Conservation (phyloP, 2,888 invertebrate species). For the Lepidocyrtinus sp. region DNA sequence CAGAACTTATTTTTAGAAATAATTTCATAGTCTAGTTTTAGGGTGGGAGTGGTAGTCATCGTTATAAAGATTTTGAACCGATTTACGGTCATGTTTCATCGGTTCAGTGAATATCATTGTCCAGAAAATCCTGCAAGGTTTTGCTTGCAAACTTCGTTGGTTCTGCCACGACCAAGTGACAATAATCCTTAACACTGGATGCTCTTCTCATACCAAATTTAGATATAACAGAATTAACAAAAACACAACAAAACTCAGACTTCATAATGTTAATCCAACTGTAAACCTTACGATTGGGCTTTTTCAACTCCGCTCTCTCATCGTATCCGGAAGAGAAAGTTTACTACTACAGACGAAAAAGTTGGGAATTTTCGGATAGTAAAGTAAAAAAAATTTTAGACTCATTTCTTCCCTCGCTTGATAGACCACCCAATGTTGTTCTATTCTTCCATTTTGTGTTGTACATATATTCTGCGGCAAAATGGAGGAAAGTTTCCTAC, state of each 20-base stretch:
- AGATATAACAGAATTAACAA: neutral
- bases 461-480: slow-evolving; percentile 12
- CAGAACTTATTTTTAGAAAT: neutral
- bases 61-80: too few relatives aligned
- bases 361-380: slow-evolving; percentile 20
- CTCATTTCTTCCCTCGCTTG: slow-evolving; percentile 37
- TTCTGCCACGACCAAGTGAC: neutral
- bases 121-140: neutral
- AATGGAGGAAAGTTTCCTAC: neutral
- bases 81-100: too few relatives aligned
- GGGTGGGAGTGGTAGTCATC: too few relatives aligned
- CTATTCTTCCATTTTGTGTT: slow-evolving; percentile 19
- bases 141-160: neutral
- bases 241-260: too few relatives aligned
- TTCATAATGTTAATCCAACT: too few relatives aligned
- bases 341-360: slow-evolving; percentile 1
- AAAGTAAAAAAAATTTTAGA: slow-evolving; percentile 22
- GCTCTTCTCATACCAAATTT: neutral
- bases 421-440: slow-evolving; percentile 24
- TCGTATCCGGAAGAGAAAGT: neutral
- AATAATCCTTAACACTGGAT: too few relatives aligned
- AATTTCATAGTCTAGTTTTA: neutral
- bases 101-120: too few relatives aligned
- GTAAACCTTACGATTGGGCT: neutral
- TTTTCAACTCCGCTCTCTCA: slow-evolving; percentile 12